Evolutionary conservation across 2,113 vertebrate genomes (phyloP).

Genomic region (Argyrosomus japonicus): DNA sequence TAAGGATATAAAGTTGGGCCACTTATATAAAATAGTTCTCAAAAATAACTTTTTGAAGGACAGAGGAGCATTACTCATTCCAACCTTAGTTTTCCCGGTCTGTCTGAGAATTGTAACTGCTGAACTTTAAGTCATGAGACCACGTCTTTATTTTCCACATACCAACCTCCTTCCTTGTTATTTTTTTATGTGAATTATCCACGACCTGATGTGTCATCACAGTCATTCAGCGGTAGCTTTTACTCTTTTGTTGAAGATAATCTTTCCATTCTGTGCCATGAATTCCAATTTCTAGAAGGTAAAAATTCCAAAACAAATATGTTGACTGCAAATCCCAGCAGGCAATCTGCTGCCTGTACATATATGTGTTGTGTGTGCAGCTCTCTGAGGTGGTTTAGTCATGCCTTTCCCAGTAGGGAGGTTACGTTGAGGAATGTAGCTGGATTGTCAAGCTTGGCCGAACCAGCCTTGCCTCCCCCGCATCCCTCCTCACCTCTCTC

Average conservation of each 20-base stretch:
- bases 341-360: conserved; percentile 3
- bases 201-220: neutral
- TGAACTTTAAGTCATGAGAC: neutral
- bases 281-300: neutral
- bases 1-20: neutral
- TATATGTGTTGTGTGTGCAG: conserved; percentile 13
- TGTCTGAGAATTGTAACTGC: neutral
- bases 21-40: neutral
- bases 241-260: neutral
- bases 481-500: conserved; percentile 8
- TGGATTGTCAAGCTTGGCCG: conserved; percentile 50
- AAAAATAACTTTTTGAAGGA: neutral
- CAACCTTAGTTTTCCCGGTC: neutral
- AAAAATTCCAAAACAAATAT: neutral
- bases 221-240: too few relatives aligned
- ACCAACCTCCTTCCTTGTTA: neutral
- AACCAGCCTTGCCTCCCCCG: conserved; percentile 37
- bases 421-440: conserved; percentile 57
- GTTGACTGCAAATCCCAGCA: neutral
- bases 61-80: conserved; percentile 2
- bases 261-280: neutral
- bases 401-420: conserved; percentile 47
- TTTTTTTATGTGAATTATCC: neutral
- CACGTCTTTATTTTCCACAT: neutral
- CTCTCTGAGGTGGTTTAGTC: conserved; percentile 26